These are phyloP conservation scores for Potorous gilbertii DNA, from an alignment of 2,797 vertebrate genomes.

Conservation along the genomic window DNA sequence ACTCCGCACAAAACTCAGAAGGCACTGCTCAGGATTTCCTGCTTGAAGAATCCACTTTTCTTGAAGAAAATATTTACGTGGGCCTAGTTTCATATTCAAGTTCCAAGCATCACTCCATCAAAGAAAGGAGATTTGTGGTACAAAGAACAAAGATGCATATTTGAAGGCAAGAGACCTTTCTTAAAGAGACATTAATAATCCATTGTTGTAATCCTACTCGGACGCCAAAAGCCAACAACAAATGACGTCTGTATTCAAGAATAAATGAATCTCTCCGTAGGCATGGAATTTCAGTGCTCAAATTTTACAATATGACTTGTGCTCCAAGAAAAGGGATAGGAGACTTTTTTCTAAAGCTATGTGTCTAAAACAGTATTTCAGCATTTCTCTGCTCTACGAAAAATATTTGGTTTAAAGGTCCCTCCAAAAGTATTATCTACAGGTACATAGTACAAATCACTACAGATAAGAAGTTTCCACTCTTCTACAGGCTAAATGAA, in stretches of 20 bases:
- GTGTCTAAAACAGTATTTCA: neutral
- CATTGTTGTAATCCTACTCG: neutral
- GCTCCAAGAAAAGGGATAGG: neutral
- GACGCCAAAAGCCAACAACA: neutral
- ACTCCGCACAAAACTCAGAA: neutral
- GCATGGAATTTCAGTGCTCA: neutral
- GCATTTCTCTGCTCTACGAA: neutral
- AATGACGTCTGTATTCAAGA: neutral
- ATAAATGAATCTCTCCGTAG: neutral
- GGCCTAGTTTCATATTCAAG: neutral
- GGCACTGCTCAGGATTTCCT: neutral
- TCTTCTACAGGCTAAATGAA: neutral
- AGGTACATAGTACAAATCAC: neutral
- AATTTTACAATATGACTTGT: neutral
- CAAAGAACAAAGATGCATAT: conserved; percentile 5
- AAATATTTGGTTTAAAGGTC: neutral
- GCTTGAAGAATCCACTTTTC: conserved; percentile 2
- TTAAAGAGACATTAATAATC: neutral
- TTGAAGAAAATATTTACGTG: conserved; percentile 11
- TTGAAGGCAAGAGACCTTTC: neutral
- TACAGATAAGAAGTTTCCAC: neutral
- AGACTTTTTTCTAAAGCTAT: neutral
- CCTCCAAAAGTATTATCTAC: neutral
- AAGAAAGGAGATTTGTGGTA: neutral
- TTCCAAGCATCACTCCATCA: neutral